phyloP scores from a whole-genome alignment of 2,797 vertebrate genomes.

The Paedocypris micromegethes region DNA sequence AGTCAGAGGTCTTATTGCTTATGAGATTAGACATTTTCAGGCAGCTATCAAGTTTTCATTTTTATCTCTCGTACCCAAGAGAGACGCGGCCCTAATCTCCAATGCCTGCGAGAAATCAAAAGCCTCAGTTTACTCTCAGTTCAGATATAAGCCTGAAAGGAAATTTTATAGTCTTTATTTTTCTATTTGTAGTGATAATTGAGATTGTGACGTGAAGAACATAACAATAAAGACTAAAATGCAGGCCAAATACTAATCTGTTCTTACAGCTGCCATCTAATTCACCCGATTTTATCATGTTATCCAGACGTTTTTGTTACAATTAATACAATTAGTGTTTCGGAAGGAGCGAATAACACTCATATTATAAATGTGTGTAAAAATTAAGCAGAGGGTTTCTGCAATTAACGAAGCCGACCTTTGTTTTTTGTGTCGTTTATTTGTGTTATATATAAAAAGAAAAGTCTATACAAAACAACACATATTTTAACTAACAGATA shows the following conservation, averaged over 20 bases:
- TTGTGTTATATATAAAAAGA: too few species aligned
- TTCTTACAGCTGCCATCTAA: conserved; percentile 18
- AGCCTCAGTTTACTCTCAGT: conserved; percentile 21
- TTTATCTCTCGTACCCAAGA: conserved; percentile 43
- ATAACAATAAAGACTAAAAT: conserved; percentile 26
- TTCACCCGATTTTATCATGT: conserved; percentile 10
- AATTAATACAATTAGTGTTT: too few species aligned
- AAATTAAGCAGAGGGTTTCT: too few species aligned
- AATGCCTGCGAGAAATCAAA: conserved; percentile 40
- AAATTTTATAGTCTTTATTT: background rate
- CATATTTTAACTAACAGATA: too few species aligned
- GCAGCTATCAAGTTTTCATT: conserved; percentile 51
- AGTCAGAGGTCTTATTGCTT: conserved; percentile 53
- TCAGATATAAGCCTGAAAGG: conserved; percentile 8
- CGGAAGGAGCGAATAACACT: too few species aligned
- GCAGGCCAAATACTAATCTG: conserved; percentile 17
- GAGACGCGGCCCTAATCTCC: conserved; percentile 45
- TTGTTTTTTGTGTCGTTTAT: too few species aligned
- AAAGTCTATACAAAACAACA: too few species aligned
- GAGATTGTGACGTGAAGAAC: conserved; percentile 14
- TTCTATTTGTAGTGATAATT: background rate
- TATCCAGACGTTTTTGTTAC: background rate
- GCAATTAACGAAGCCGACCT: too few species aligned
- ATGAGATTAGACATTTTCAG: conserved; percentile 65
- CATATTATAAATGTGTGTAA: too few species aligned